Base-by-base conservation (phyloP, 2,888 invertebrate species). In the Ptychoptera albimana region DNA sequence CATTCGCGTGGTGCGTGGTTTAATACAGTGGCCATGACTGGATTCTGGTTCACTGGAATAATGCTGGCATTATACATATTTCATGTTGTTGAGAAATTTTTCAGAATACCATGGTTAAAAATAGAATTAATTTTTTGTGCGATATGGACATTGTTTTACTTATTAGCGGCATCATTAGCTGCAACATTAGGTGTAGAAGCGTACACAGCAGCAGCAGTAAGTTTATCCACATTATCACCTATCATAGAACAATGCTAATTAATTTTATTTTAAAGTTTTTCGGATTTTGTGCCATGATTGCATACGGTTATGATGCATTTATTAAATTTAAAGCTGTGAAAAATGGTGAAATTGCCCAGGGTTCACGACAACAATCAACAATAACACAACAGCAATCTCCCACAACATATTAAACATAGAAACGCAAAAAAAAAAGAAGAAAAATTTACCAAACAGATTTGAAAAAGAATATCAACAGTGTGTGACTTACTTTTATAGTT, bases 41-140 rank as follows among this genome's bases (percentile, higher is more conserved):
- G 82, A 13, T 83, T 92, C 61, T 87, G 87, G 82, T 79, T 85
- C 57, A 85, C 86, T 7, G 78, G 79, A 34, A 77, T 85, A 50
- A 66, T 91, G 43, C 70, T 91, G 12, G 74, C 76, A 2, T 71
- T 87, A 46, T 92, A 91, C 61, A 60, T 88, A 49, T 86, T 89
- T 65, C 89, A 91, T 60, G 71, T 89, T 23, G 73, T 91, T 49
- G 91, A 91, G 66, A 83, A 82, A 62, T 77, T 83, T 59, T 80
- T 79, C 60, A 79, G 75, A 64, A 79, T 91, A 54, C 89, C 89
- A 2, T 91, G 91, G 89, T 66, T 89, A 47, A 80, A 79, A 64
- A 74, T 84, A 50, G 89, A 91, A 69, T 73, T 87, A 50, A 66
- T 72, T 2, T 88, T 77, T 67, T 82, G 83, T 58, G 72, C 72